Evolutionary conservation across 2,797 vertebrate genomes (phyloP).

Genomic region (Anguilla pacifica): DNA sequence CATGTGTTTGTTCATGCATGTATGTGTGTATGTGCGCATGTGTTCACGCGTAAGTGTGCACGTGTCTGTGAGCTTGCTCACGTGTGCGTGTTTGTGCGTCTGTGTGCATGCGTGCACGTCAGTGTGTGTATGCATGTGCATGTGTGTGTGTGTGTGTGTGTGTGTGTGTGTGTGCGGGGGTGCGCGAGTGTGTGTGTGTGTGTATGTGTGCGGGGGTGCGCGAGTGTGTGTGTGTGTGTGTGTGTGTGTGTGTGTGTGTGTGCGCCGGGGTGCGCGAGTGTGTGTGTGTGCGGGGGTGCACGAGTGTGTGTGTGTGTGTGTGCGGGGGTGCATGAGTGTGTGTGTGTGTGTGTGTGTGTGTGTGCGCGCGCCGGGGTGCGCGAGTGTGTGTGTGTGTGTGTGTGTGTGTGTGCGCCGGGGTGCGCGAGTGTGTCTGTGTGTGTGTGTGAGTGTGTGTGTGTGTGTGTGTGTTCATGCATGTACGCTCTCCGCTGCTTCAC

Average conservation of each 20-base stretch:
- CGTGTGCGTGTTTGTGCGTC: neutral
- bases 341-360: neutral
- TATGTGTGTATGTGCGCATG: neutral
- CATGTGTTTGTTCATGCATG: neutral
- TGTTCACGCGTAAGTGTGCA: neutral
- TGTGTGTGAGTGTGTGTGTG: constrained; percentile 26
- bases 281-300: neutral
- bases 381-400: constrained; percentile 23
- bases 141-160: neutral
- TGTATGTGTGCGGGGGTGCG: neutral
- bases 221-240: neutral
- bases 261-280: neutral
- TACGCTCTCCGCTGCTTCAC: constrained; percentile 37
- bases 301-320: neutral
- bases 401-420: constrained; percentile 23
- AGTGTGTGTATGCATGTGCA: neutral
- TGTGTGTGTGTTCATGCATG: neutral
- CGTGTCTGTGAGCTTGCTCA: neutral
- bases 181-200: neutral
- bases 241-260: neutral
- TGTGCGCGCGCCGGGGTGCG: neutral
- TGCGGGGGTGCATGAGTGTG: no score
- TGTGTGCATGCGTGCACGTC: neutral
- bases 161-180: neutral
- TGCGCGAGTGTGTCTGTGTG: constrained; percentile 33